These are phyloP conservation scores for Palythoa heliodiscus DNA, from an alignment of 92 coral and sea anemone species.

Conservation along the genomic window DNA sequence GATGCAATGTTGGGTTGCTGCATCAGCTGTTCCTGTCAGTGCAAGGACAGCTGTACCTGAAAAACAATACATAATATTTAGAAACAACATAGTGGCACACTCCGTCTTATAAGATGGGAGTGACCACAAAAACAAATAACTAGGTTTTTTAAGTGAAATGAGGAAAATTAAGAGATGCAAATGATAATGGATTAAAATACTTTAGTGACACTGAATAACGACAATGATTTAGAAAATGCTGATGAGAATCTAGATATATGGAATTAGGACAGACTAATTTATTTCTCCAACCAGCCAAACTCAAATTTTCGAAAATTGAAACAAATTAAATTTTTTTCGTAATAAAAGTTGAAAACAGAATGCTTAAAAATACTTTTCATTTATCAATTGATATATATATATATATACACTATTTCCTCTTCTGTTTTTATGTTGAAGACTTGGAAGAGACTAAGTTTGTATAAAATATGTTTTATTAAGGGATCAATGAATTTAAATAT, in stretches of 20 bases:
- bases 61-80: neutral
- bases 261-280: neutral
- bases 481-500: neutral
- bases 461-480: no score
- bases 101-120: no score
- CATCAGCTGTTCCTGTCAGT: constrained; percentile 59
- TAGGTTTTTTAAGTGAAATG: neutral
- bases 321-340: neutral
- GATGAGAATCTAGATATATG: neutral
- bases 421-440: neutral
- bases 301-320: neutral
- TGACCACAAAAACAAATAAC: neutral
- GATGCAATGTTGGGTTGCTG: constrained; percentile 35
- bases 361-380: neutral
- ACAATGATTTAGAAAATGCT: neutral
- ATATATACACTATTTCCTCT: neutral
- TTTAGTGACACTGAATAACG: neutral
- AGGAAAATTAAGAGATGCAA: neutral
- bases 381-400: no score
- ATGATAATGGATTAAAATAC: neutral
- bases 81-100: no score
- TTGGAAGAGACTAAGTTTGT: neutral
- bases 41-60: constrained; percentile 53
- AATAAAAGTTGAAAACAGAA: neutral
- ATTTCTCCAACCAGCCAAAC: neutral